These are phyloP conservation scores for Ophiothrix spiculata DNA, from an alignment of 35 echinoderm and acorn worm genomes.

Conservation along the genomic window DNA sequence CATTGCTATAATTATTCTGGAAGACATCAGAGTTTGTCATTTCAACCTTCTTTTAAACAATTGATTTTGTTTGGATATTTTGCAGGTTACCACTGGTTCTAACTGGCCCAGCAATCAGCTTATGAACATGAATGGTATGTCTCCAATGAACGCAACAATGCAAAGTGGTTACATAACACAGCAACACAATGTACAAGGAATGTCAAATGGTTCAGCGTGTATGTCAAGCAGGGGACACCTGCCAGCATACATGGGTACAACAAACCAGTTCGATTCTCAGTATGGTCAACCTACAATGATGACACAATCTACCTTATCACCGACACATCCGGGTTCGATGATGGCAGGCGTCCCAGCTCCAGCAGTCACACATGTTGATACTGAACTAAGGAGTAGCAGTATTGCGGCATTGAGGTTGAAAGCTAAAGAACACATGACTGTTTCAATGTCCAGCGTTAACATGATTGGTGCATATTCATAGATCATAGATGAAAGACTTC, in stretches of 20 bases:
- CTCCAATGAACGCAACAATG: constrained; percentile 35
- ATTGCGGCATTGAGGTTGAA: constrained; percentile 89
- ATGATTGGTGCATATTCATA: constrained; percentile 92
- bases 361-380: constrained; percentile 39
- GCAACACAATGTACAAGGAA: constrained; percentile 38
- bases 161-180: constrained; percentile 30
- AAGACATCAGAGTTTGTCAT: too few species aligned
- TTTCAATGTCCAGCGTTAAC: constrained; percentile 50
- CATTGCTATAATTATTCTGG: too few species aligned
- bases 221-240: constrained; percentile 79
- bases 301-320: constrained; percentile 16
- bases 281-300: constrained; percentile 56
- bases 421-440: constrained; percentile 89
- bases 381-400: constrained; percentile 81
- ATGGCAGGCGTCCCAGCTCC: constrained; percentile 25
- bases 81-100: not conserved
- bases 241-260: constrained; percentile 89
- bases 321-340: constrained; percentile 18
- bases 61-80: too few species aligned
- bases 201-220: too few species aligned
- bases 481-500: not conserved
- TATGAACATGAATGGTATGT: constrained; percentile 43
- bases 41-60: too few species aligned
- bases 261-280: constrained; percentile 43
- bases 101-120: constrained; percentile 45